Evolutionary conservation across 2,888 invertebrate species (phyloP).

Genomic region (Pantelozetes paolii): DNA sequence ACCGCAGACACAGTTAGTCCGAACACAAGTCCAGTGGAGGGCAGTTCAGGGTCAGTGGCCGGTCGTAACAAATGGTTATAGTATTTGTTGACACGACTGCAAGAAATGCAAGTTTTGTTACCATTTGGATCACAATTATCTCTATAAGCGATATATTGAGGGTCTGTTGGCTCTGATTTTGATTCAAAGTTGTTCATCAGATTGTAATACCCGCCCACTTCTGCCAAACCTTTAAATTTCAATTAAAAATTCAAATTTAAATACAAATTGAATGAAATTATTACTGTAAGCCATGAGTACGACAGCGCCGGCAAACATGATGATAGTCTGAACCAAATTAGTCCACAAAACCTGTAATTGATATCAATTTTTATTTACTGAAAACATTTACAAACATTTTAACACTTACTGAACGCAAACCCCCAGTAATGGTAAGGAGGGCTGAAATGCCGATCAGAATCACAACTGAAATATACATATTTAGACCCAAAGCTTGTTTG

Average conservation of each 20-base stretch:
- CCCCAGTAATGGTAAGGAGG: constrained; percentile 58
- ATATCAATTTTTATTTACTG: neutral
- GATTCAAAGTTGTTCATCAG: constrained; percentile 53
- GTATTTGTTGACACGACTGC: constrained; percentile 51
- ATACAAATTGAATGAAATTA: too few species aligned
- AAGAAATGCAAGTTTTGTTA: constrained; percentile 47
- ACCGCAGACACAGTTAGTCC: constrained; percentile 52
- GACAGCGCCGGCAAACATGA: constrained; percentile 58
- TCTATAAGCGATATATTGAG: neutral
- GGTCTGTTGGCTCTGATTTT: constrained; percentile 52
- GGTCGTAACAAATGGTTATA: constrained; percentile 53
- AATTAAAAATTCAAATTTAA: too few species aligned
- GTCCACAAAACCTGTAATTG: constrained; percentile 55
- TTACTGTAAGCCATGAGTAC: constrained; percentile 56
- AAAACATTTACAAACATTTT: too few species aligned
- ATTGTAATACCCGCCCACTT: constrained; percentile 56
- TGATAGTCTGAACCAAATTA: constrained; percentile 56
- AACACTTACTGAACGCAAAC: constrained; percentile 55
- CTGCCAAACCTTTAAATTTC: constrained; percentile 50
- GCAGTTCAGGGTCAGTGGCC: constrained; percentile 50
- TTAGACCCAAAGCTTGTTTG: constrained; percentile 55
- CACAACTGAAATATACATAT: constrained; percentile 56
- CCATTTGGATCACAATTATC: constrained; percentile 44
- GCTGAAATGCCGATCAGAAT: constrained; percentile 56
- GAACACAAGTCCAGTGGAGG: constrained; percentile 53